phyloP scores from a whole-genome alignment of 2,888 invertebrate genomes.

The Melikaiella ostensackeni region DNA sequence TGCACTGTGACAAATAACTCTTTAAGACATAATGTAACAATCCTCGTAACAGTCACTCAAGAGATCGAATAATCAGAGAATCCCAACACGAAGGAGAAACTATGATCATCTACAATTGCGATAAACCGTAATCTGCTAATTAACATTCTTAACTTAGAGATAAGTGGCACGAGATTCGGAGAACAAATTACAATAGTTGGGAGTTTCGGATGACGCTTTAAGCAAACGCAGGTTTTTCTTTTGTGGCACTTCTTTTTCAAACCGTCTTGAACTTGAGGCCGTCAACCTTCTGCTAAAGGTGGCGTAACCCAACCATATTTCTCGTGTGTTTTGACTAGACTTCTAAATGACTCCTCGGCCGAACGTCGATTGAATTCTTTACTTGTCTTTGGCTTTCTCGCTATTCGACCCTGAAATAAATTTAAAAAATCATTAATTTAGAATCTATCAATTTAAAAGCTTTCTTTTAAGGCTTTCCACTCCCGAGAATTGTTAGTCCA shows the following conservation, averaged over 20 bases:
- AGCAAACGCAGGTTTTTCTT: constrained; percentile 26
- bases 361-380: constrained; percentile 88
- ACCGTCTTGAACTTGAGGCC: constrained; percentile 59
- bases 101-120: constrained; percentile 16
- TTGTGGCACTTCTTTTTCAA: constrained; percentile 46
- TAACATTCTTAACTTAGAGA: constrained; percentile 12
- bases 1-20: constrained; percentile 29
- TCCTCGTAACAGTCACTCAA: constrained; percentile 13
- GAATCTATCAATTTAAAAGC: constrained; percentile 7
- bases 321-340: constrained; percentile 92
- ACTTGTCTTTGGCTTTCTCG: constrained; percentile 86
- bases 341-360: constrained; percentile 93
- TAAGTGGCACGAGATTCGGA: constrained; percentile 36
- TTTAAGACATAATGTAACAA: constrained; percentile 26
- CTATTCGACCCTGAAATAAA: constrained; percentile 83
- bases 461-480: too few species aligned
- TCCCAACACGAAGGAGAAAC: not conserved
- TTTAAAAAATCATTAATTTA: constrained; percentile 5
- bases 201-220: not conserved
- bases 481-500: too few species aligned
- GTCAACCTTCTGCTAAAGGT: constrained; percentile 89
- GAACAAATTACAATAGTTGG: constrained; percentile 31
- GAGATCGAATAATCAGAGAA: constrained; percentile 21
- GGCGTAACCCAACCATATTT: constrained; percentile 96
- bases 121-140: constrained; percentile 27